phyloP scores from a whole-genome alignment of 1,140 invertebrate species.

The Drosophila sulfurigaster region DNA sequence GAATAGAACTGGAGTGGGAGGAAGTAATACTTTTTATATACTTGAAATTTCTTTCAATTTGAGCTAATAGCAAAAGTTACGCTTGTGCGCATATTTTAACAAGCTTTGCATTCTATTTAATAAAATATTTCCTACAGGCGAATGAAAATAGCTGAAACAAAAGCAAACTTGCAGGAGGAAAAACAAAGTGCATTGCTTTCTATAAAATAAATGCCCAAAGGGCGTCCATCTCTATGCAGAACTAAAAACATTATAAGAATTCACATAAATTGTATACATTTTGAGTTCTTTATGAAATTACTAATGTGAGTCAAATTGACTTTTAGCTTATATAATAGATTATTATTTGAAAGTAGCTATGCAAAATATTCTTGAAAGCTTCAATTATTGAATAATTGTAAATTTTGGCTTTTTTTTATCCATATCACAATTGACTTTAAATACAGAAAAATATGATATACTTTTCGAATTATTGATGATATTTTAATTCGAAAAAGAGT shows the following conservation, averaged over 20 bases:
- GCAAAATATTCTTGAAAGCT: too few species aligned
- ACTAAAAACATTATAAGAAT: neutral
- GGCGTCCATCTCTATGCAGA: neutral
- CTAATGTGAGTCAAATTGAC: too few species aligned
- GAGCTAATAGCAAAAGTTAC: conserved; percentile 21
- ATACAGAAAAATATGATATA: too few species aligned
- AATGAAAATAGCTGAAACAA: neutral
- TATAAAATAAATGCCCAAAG: neutral
- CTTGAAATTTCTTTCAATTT: conserved; percentile 10
- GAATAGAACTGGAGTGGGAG: neutral
- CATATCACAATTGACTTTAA: too few species aligned
- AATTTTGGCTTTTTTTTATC: too few species aligned
- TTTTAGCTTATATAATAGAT: too few species aligned
- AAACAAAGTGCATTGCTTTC: neutral
- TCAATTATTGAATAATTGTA: too few species aligned
- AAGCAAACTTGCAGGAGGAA: neutral
- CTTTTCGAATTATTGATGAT: too few species aligned
- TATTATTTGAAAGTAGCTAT: too few species aligned
- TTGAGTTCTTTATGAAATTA: too few species aligned
- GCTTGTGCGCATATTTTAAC: conserved; percentile 39
- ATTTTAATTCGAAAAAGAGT: too few species aligned
- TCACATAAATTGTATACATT: too few species aligned
- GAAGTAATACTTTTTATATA: neutral
- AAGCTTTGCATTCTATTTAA: conserved; percentile 28
- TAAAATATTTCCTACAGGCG: conserved; percentile 14